Conservation (phyloP, 2,888 invertebrate genomes). For the Pandemis corylana region DNA sequence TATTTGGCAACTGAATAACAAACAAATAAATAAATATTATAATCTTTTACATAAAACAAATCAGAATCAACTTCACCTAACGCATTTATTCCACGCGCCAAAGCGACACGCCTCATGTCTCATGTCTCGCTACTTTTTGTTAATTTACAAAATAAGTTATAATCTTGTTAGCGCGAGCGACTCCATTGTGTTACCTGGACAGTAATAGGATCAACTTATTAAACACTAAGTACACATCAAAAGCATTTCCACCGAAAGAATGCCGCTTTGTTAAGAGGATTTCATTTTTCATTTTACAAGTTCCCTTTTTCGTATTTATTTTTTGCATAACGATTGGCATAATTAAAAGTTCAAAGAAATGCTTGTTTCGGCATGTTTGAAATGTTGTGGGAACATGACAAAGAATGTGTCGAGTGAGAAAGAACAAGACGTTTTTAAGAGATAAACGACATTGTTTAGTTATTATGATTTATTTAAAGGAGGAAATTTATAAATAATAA, state of each 20-base stretch:
- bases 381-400: conserved; percentile 31
- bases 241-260: conserved; percentile 76
- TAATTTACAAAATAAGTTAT: conserved; percentile 83
- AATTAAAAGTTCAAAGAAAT: conserved; percentile 42
- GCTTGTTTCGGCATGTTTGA: conserved; percentile 28
- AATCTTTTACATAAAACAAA: background rate
- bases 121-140: conserved; percentile 72
- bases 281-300: conserved; percentile 56
- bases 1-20: background rate
- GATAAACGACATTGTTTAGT: background rate
- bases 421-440: background rate
- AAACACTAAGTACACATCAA: conserved; percentile 84
- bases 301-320: conserved; percentile 50
- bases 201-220: conserved; percentile 86
- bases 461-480: background rate
- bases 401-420: conserved; percentile 8
- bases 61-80: background rate
- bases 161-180: conserved; percentile 81
- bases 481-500: background rate
- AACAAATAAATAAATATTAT: background rate
- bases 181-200: conserved; percentile 82
- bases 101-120: conserved; percentile 11
- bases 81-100: background rate
- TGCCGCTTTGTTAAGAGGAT: conserved; percentile 77
- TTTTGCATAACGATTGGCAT: conserved; percentile 38